These are phyloP conservation scores for Prenolepis imparis DNA, from an alignment of 2,888 invertebrate genomes.

Conservation along the genomic window DNA sequence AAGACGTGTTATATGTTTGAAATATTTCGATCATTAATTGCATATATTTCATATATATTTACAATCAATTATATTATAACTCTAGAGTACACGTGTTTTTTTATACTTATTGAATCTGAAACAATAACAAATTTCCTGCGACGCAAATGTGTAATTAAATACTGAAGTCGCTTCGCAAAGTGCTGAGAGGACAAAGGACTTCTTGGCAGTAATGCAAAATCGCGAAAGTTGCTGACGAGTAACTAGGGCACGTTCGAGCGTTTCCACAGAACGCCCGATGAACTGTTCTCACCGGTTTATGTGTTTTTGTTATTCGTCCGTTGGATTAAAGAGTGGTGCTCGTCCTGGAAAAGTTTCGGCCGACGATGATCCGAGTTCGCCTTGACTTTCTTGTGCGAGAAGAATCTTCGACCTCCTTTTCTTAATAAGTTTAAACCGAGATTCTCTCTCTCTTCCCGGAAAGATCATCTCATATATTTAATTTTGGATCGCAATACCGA, in stretches of 20 bases:
- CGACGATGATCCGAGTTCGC: constrained; percentile 49
- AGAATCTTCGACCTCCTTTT: constrained; percentile 15
- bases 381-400: constrained; percentile 16
- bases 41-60: not conserved
- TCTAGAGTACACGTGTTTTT: not conserved
- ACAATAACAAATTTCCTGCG: constrained; percentile 23
- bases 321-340: constrained; percentile 45
- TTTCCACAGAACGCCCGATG: constrained; percentile 49
- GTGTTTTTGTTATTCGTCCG: constrained; percentile 49
- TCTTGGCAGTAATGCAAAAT: constrained; percentile 52
- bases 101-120: not conserved
- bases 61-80: not conserved
- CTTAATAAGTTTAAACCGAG: not conserved
- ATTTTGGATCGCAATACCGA: constrained; percentile 4
- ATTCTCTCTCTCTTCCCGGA: not conserved
- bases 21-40: not conserved
- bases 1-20: not conserved
- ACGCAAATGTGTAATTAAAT: constrained; percentile 41
- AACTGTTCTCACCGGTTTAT: constrained; percentile 36
- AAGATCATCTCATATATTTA: constrained; percentile 30
- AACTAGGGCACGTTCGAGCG: constrained; percentile 46
- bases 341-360: constrained; percentile 37
- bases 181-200: constrained; percentile 43
- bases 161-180: constrained; percentile 16
- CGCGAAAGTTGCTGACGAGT: constrained; percentile 54